Percentiles rank a stretch among this genome's conserved stretches.
phyloP scores from a whole-genome alignment of 1,140 invertebrate species.

The Pachyrhynchus sulphureomaculatus region DNA sequence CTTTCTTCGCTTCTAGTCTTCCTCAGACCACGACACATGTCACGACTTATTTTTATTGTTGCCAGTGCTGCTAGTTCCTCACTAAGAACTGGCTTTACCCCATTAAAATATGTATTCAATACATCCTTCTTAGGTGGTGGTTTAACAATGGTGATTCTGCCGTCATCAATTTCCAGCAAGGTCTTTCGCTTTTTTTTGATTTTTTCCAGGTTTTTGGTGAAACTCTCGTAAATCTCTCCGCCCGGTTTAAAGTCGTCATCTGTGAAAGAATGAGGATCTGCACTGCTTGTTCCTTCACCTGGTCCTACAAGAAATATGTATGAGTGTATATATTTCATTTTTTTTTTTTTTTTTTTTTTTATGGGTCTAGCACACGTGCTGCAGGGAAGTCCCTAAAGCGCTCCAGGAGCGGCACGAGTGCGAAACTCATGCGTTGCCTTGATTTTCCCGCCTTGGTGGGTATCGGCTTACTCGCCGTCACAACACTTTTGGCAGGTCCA shows the following conservation, averaged over 20 bases:
- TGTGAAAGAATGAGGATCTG: neutral
- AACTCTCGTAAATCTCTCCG: slow-evolving; percentile 25
- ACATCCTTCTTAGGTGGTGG: slow-evolving; percentile 1
- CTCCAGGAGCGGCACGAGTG: no score
- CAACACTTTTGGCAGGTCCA: no score
- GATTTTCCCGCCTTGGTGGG: no score
- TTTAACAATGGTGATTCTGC: neutral
- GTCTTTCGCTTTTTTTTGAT: slow-evolving; percentile 8
- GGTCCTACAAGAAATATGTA: slow-evolving; percentile 19
- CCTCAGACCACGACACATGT: slow-evolving; percentile 25
- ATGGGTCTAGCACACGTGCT: no score
- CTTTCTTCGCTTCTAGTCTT: slow-evolving; percentile 17
- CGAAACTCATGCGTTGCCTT: no score
- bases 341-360: no score
- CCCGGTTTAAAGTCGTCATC: slow-evolving; percentile 26
- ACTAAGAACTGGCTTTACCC: neutral
- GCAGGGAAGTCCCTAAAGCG: no score
- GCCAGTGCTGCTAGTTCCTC: slow-evolving; percentile 31
- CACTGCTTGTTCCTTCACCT: slow-evolving; percentile 3
- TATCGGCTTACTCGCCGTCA: no score
- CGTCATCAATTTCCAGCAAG: neutral
- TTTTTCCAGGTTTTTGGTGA: slow-evolving; percentile 6
- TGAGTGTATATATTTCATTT: no score
- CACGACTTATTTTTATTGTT: slow-evolving; percentile 24
- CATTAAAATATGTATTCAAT: slow-evolving; percentile 11